Evolutionary conservation across 2,113 vertebrate species (phyloP).

Genomic region (Petrocephalus microphthalmus): DNA sequence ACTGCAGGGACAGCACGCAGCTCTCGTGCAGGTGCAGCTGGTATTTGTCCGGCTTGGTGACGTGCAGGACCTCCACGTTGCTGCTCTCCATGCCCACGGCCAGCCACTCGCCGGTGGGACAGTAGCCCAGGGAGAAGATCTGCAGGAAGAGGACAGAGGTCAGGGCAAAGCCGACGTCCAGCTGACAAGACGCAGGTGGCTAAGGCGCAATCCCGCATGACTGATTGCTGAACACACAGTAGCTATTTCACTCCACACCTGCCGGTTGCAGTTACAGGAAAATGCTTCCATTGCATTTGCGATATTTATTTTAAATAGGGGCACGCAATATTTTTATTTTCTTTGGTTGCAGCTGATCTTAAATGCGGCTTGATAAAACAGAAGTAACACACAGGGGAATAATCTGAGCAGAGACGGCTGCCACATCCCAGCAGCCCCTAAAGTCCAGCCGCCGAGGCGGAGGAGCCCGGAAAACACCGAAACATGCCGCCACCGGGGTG

Average conservation of each 20-base stretch:
- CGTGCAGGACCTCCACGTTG: slow-evolving; percentile 90
- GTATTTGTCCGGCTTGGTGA: slow-evolving; percentile 91
- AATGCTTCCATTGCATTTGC: not conserved
- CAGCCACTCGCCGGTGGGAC: slow-evolving; percentile 92
- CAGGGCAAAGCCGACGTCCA: not conserved
- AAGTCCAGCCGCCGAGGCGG: not conserved
- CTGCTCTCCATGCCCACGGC: slow-evolving; percentile 96
- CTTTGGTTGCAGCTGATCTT: not conserved
- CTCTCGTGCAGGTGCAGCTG: slow-evolving; percentile 96
- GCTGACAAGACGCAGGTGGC: not conserved
- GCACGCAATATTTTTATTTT: not conserved
- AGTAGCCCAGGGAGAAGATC: slow-evolving; percentile 95
- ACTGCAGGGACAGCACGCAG: slow-evolving; percentile 95
- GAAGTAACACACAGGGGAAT: not conserved
- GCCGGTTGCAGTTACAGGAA: not conserved
- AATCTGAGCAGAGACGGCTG: not conserved
- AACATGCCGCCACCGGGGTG: not conserved
- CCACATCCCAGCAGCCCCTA: not conserved
- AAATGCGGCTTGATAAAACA: not conserved
- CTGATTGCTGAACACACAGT: not conserved
- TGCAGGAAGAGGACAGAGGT: slow-evolving; percentile 24
- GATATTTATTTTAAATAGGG: not conserved
- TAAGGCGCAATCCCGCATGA: not conserved
- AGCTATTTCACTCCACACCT: not conserved
- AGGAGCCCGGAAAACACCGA: not conserved